These are phyloP conservation scores for Trichoplusia ni DNA, from an alignment of 1,140 invertebrate species.

Conservation along the genomic window DNA sequence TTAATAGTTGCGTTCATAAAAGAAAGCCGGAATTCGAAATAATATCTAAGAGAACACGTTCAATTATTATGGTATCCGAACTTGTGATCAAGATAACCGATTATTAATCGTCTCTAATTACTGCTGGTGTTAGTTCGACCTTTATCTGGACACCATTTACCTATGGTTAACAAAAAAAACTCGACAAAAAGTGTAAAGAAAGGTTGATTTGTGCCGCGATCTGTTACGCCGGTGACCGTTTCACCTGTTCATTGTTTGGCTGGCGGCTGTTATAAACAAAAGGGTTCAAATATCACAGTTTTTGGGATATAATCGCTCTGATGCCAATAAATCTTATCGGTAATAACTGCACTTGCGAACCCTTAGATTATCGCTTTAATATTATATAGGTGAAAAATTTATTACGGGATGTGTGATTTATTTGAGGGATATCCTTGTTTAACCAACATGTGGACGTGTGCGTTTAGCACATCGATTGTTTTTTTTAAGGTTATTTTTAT, in stretches of 20 bases:
- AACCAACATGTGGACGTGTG: constrained; percentile 14
- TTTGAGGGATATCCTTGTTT: constrained; percentile 43
- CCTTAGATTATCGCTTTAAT: constrained; percentile 64
- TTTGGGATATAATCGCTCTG: constrained; percentile 67
- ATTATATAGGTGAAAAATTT: constrained; percentile 52
- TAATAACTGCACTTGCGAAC: constrained; percentile 75
- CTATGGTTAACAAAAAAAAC: constrained; percentile 64
- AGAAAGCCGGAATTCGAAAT: constrained; percentile 50
- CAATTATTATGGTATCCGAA: constrained; percentile 69
- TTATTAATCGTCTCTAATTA: constrained; percentile 81
- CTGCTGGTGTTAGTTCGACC: constrained; percentile 79
- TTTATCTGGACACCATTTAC: constrained; percentile 77
- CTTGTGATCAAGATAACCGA: constrained; percentile 75
- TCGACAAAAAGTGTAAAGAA: constrained; percentile 76
- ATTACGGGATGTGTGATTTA: constrained; percentile 63
- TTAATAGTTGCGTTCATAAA: constrained; percentile 26
- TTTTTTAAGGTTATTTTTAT: not conserved
- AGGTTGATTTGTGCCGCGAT: constrained; percentile 58
- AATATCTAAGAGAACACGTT: constrained; percentile 46
- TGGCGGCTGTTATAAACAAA: constrained; percentile 73
- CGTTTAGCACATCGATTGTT: constrained; percentile 16
- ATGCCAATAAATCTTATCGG: constrained; percentile 72
- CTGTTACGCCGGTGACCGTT: constrained; percentile 51
- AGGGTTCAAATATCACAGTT: constrained; percentile 80
- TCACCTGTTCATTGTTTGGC: constrained; percentile 76